Evolutionary conservation across 2,888 invertebrate species (phyloP).

Genomic region (Helleia helle): DNA sequence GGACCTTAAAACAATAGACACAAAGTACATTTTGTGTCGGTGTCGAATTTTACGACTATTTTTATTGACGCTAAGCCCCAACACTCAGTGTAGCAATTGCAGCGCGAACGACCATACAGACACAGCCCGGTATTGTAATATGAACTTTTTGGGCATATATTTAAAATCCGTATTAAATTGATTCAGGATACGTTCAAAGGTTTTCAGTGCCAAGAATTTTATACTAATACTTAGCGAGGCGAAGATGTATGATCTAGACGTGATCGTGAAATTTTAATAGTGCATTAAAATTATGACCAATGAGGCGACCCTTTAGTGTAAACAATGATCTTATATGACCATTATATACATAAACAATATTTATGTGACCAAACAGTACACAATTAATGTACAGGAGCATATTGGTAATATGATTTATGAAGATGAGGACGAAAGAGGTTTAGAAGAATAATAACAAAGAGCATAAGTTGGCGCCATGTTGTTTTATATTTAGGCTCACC

Average conservation of each 20-base stretch:
- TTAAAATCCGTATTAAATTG: slow-evolving; percentile 30
- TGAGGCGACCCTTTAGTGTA: slow-evolving; percentile 49
- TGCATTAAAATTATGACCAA: slow-evolving; percentile 74
- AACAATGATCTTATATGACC: too few species aligned
- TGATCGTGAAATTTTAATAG: slow-evolving; percentile 72
- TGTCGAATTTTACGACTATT: slow-evolving; percentile 55
- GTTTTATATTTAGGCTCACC: too few species aligned
- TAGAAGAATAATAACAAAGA: too few species aligned
- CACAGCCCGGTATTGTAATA: slow-evolving; percentile 45
- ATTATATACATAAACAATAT: slow-evolving; percentile 14
- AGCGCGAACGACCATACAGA: slow-evolving; percentile 28
- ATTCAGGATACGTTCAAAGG: slow-evolving; percentile 15
- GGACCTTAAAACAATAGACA: slow-evolving; percentile 27
- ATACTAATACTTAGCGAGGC: slow-evolving; percentile 44
- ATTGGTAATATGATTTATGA: too few species aligned
- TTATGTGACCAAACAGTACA: too few species aligned
- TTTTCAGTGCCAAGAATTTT: slow-evolving; percentile 22
- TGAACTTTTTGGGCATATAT: slow-evolving; percentile 25
- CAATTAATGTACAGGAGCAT: too few species aligned
- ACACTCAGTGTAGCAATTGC: slow-evolving; percentile 57
- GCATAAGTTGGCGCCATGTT: too few species aligned
- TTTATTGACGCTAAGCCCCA: slow-evolving; percentile 71
- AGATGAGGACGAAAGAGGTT: too few species aligned
- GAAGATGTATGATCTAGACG: slow-evolving; percentile 67
- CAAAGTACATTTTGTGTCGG: slow-evolving; percentile 33